These are phyloP conservation scores for Drosophila pachea DNA, from an alignment of 1,140 invertebrate genomes.

Conservation along the genomic window DNA sequence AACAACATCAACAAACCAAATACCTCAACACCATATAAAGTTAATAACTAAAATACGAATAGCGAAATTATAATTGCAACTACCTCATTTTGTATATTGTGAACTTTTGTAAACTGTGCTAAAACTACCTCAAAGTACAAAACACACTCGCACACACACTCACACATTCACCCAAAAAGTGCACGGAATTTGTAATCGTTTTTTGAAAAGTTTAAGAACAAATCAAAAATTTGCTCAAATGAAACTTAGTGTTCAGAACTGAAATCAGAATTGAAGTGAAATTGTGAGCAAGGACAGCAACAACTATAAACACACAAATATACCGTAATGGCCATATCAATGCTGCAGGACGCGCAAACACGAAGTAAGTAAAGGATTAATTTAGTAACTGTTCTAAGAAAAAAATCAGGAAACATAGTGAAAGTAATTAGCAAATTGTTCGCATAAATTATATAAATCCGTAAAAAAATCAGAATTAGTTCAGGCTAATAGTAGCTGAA, in stretches of 20 bases:
- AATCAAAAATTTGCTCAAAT: conserved; percentile 54
- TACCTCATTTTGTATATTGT: conserved; percentile 73
- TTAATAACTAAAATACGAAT: conserved; percentile 33
- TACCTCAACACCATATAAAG: conserved; percentile 47
- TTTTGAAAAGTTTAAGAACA: conserved; percentile 28
- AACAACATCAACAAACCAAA: conserved; percentile 46
- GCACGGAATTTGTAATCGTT: conserved; percentile 21
- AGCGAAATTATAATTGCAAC: conserved; percentile 48
- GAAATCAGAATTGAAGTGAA: conserved; percentile 36
- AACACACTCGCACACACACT: conserved; percentile 39
- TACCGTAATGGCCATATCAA: conserved; percentile 71
- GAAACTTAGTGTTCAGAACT: conserved; percentile 49
- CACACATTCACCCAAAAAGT: conserved; percentile 31
- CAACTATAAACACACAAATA: conserved; percentile 15
- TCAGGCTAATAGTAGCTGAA: no score
- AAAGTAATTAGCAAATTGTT: neutral
- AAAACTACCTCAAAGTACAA: conserved; percentile 76
- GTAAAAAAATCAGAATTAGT: no score
- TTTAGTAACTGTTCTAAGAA: neutral
- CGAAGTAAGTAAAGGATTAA: conserved; percentile 65
- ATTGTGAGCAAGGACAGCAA: conserved; percentile 24
- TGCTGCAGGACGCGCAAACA: conserved; percentile 78
- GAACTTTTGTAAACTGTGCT: conserved; percentile 62
- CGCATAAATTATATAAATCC: no score
- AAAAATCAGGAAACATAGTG: neutral